Base-by-base conservation (phyloP, 1,140 invertebrate species). In the Colletes latitarsis region DNA sequence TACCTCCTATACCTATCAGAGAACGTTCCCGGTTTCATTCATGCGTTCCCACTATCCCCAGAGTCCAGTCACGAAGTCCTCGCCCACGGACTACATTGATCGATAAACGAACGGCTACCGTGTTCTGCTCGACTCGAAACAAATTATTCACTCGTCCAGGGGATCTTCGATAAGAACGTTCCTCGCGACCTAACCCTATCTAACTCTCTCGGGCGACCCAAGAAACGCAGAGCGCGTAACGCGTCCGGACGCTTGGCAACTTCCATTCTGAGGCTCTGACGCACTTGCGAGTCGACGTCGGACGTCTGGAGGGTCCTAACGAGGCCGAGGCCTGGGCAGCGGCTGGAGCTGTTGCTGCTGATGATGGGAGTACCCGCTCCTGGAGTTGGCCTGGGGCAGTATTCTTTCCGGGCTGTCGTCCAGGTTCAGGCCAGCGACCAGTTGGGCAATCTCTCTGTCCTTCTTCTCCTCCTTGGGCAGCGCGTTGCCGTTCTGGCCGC, bases 361-460 rank as follows among this genome's bases (percentile, higher is more conserved):
- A 63, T 90, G 88, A 77, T 91, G 89, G 12, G 90, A 86, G 90
- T 88, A 93, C 92, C 91, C 52, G 92, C 88, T 82, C 93, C 93
- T 90, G 64, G 82, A 73, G 87, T 95, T 94, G 83, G 95, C 92
- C 55, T 93, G 94, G 94, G 12, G 95, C 88, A 95, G 95, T 12
- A 94, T 94, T 53, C 96, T 93, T 90, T 97, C 96, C 52, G 96
- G 91, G 74, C 96, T 96, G 0, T 96, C 96, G 58, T 97, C 97
- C 10, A 98, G 94, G 88, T 97, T 97, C 68, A 98, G 93, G 19
- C 97, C 97, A 39, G 97, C 96, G 78, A 98, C 97, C 95, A 98
- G 95, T 92, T 98, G 98, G 88, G 98, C 97, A 74, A 98, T 97
- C 93, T 98, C 98, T 4, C 97, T 94, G 91, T 98, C 97, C 90